Conservation (phyloP, 53 echinoderm and acorn worm genomes). For the Echinometra lucunter region DNA sequence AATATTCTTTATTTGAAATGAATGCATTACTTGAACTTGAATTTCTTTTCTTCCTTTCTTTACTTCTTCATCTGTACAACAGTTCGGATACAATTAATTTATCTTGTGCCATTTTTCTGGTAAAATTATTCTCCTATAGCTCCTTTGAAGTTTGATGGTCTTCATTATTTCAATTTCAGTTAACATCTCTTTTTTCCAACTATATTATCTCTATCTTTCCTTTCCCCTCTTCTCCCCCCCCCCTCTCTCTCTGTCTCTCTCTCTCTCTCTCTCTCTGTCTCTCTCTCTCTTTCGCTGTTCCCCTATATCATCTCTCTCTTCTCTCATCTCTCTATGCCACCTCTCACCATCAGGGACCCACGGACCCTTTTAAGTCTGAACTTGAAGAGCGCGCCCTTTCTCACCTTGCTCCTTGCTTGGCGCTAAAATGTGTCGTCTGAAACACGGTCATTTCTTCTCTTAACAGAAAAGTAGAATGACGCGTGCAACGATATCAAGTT, state of each 20-base stretch:
- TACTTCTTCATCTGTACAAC: neutral
- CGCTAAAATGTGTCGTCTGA: conserved; percentile 35
- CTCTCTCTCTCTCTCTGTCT: conserved; percentile 1
- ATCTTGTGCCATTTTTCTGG: no score
- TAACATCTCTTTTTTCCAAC: no score
- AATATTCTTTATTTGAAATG: neutral
- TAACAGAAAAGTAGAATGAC: conserved; percentile 33
- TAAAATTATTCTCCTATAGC: no score
- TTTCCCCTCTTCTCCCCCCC: no score
- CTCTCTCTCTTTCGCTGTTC: neutral
- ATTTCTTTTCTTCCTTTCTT: neutral
- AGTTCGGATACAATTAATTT: no score
- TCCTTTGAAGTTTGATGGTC: no score
- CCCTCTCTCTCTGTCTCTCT: conserved; percentile 6
- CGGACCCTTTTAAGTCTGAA: conserved; percentile 51
- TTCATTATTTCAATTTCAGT: no score
- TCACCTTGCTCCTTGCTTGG: conserved; percentile 42
- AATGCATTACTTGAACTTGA: neutral
- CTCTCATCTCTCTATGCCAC: neutral
- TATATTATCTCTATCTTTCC: no score
- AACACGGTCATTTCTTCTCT: conserved; percentile 36
- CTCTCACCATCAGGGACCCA: neutral
- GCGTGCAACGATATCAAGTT: conserved; percentile 29
- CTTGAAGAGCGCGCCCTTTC: conserved; percentile 55
- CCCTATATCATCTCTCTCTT: neutral